Base-by-base conservation (phyloP, 2,113 vertebrate species). In the Nerophis lumbriciformis region DNA sequence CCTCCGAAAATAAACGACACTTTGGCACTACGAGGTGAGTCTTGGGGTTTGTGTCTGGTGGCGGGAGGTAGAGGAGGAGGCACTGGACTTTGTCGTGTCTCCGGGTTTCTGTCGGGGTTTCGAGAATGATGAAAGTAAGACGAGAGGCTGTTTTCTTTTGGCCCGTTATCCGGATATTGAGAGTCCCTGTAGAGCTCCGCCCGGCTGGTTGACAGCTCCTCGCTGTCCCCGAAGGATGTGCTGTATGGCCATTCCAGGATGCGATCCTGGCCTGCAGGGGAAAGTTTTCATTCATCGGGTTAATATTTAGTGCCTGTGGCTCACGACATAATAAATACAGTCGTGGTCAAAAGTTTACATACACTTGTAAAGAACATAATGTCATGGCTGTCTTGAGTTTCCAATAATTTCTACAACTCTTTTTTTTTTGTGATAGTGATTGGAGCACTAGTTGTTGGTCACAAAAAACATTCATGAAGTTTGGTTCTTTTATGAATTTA, bases 1-100 rank as follows among this genome's bases (percentile, higher is more conserved):
- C 94, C 94, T 72, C 93, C 94, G 77, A 98, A 98, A 75, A 98
- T 98, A 79, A 98, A 98, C 57, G 95, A 98, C 80, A 98, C 96
- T 90, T 97, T 98, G 68, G 96, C 92, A 80, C 92, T 95, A 52
- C 95, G 88, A 6, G 95, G 94, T 54, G 94, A 95, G 75, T 94
- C 94, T 79, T 98, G 93, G 76, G 90, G 87, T 91, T 92, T 93
- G 81, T 92, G 93, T 79, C 92, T 92, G 70, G 94, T 92, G 56
- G 93, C 79, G 0, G 92, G 91, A 48, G 94, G 71, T 42, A 92
- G 83, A 59, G 93, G 90, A 68, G 92, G 90, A 51, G 91, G 92
- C 57, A 88, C 77, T 14, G 91, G 91, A 76, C 84, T 90, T 72
- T 87, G 87, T 60, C 89, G 88, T 3, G 87, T 84, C 68, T 85